phyloP scores from a whole-genome alignment of 2,113 vertebrate genomes.

The Oenanthe melanoleuca region DNA sequence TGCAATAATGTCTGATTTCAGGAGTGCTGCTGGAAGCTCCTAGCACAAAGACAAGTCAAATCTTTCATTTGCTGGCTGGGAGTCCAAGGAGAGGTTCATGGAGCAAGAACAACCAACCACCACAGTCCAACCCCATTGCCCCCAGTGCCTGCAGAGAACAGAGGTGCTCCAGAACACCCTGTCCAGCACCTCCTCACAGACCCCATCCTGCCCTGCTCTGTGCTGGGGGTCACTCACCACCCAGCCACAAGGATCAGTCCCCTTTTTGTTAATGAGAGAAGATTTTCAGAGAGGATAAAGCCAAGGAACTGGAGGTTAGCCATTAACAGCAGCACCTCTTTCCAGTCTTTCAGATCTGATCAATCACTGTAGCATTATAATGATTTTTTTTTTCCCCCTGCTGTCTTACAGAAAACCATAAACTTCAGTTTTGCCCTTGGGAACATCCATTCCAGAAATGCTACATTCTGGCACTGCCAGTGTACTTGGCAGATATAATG shows the following conservation, averaged over 20 bases:
- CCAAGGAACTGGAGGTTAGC: background rate
- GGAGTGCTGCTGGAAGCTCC: background rate
- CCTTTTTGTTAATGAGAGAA: background rate
- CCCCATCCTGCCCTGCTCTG: background rate
- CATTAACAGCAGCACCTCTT: background rate
- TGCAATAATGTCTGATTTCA: background rate
- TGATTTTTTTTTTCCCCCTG: background rate
- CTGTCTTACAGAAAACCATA: background rate
- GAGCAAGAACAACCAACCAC: background rate
- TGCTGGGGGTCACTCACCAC: background rate
- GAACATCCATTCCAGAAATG: background rate
- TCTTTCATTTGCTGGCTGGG: background rate
- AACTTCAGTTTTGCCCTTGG: background rate
- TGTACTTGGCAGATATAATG: background rate
- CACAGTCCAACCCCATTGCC: background rate
- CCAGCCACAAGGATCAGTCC: background rate
- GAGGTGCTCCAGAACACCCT: background rate
- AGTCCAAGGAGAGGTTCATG: background rate
- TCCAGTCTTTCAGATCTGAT: background rate
- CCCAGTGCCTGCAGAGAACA: background rate
- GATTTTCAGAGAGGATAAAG: background rate
- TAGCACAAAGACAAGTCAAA: background rate
- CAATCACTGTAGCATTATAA: background rate
- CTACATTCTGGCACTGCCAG: background rate
- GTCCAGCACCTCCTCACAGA: background rate